These are phyloP conservation scores for Dicerorhinus sumatrensis DNA, from an alignment of 2,113 vertebrate genomes.

Conservation along the genomic window DNA sequence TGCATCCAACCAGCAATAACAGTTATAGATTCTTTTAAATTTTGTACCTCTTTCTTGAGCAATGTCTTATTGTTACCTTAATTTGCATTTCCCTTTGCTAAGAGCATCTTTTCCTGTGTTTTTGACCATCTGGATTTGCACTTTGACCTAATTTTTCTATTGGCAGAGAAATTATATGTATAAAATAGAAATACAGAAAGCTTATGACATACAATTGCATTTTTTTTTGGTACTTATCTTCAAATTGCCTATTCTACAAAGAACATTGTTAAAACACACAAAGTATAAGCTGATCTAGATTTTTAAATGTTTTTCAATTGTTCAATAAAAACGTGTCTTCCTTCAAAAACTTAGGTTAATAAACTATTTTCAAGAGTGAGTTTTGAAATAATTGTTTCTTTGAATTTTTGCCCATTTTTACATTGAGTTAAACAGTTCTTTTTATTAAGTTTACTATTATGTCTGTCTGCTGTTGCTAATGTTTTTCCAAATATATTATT, in stretches of 20 bases:
- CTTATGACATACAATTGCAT: not conserved
- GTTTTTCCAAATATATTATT: conserved; percentile 47
- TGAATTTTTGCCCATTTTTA: conserved; percentile 60
- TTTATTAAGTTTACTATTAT: conserved; percentile 22
- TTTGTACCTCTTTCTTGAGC: conserved; percentile 47
- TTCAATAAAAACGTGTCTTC: conserved; percentile 24
- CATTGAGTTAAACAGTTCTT: conserved; percentile 43
- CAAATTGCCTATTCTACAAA: conserved; percentile 41
- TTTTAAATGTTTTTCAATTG: conserved; percentile 45
- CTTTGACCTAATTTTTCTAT: conserved; percentile 57
- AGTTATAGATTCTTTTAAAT: conserved; percentile 56
- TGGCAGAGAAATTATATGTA: conserved; percentile 46
- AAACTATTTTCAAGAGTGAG: conserved; percentile 58
- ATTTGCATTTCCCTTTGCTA: conserved; percentile 58
- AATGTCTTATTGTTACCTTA: conserved; percentile 42
- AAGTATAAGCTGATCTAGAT: conserved; percentile 37
- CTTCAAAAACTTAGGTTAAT: conserved; percentile 53
- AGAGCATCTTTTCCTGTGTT: conserved; percentile 56
- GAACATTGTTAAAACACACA: not conserved
- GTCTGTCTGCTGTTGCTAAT: conserved; percentile 39
- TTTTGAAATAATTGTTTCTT: conserved; percentile 57
- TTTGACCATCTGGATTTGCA: conserved; percentile 45
- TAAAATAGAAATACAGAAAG: conserved; percentile 49
- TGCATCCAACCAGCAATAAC: conserved; percentile 23
- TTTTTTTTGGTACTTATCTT: conserved; percentile 43